Conservation (phyloP, 2,797 vertebrate species). For the Hippopotamyrus pictus region DNA sequence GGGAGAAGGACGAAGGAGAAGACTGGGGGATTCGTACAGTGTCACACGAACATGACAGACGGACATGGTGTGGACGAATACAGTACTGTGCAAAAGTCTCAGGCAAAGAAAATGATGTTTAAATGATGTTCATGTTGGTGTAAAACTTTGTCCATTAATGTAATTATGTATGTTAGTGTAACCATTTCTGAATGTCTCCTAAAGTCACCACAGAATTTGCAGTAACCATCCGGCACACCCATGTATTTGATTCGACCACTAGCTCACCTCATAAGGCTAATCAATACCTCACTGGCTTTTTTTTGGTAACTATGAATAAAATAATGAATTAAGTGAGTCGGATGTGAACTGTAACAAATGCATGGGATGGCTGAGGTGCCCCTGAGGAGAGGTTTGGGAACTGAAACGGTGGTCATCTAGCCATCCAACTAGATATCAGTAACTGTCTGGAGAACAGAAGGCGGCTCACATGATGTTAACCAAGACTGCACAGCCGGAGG, state of each 20-base stretch:
- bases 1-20: background rate
- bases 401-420: background rate
- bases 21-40: background rate
- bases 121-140: background rate
- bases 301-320: background rate
- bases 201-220: background rate
- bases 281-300: background rate
- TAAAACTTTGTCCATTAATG: background rate
- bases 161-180: background rate
- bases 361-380: background rate
- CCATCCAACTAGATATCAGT: background rate
- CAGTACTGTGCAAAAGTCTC: background rate
- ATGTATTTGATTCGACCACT: background rate
- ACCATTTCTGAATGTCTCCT: background rate
- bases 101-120: background rate
- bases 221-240: background rate
- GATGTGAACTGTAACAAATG: background rate
- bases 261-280: background rate
- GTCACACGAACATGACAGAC: background rate
- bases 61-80: background rate
- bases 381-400: background rate
- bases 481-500: slow-evolving; percentile 77
- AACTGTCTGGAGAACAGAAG: background rate
- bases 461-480: slow-evolving; percentile 82
- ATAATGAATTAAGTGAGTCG: background rate